These are phyloP conservation scores for Mythimna impura DNA, from an alignment of 2,888 invertebrate genomes.

Conservation along the genomic window DNA sequence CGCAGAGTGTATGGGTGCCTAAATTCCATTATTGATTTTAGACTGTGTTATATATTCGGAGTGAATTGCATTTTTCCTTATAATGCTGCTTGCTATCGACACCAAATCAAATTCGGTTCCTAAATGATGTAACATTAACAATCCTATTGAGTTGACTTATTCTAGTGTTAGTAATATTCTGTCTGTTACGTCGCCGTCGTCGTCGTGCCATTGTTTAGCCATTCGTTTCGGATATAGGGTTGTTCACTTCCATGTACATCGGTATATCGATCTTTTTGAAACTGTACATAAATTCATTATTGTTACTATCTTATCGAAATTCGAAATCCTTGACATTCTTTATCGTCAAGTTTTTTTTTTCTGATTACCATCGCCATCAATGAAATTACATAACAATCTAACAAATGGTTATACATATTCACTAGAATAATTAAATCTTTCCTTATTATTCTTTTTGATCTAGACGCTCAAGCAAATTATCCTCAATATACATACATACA, in stretches of 20 bases:
- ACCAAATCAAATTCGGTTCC: slow-evolving; percentile 1
- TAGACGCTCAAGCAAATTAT: slow-evolving; percentile 16
- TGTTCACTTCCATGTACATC: slow-evolving; percentile 10
- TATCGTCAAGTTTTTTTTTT: not conserved
- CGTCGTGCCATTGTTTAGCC: slow-evolving; percentile 48
- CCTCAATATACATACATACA: slow-evolving; percentile 6
- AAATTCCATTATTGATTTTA: not conserved
- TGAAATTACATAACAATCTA: not conserved
- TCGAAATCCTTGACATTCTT: not conserved
- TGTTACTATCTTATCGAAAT: not conserved
- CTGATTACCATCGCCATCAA: slow-evolving; percentile 2
- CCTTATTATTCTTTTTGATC: slow-evolving; percentile 11
- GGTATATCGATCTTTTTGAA: not conserved
- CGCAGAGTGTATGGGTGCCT: too few relatives aligned
- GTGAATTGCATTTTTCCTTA: not conserved
- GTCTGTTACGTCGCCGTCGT: slow-evolving; percentile 38
- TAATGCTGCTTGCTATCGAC: slow-evolving; percentile 12
- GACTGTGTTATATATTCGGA: not conserved
- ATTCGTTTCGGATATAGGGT: slow-evolving; percentile 37
- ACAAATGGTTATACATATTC: not conserved
- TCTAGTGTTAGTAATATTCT: slow-evolving; percentile 39
- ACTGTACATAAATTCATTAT: not conserved
- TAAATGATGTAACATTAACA: slow-evolving; percentile 50
- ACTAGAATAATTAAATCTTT: not conserved
- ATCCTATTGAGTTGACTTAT: slow-evolving; percentile 23